Base-by-base conservation (phyloP, 2,888 invertebrate species). In the Brenthis daphne region DNA sequence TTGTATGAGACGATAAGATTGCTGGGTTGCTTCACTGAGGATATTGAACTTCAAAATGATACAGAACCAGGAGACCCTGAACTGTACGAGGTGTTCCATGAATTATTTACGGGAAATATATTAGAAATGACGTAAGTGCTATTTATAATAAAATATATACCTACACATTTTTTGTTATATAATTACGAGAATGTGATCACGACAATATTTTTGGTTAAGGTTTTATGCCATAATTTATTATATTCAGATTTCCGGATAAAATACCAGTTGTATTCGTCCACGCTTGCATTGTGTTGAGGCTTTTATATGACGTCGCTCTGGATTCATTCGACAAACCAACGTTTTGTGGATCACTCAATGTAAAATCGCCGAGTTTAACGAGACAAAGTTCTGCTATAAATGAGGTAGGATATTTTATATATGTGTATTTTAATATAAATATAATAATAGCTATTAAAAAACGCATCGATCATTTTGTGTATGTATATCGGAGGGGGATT, bases 251-350 rank as follows among this genome's bases (percentile, higher is more conserved):
- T 82, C 95, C 95, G 2, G 94, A 94, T 13, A 94, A 94, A 69
- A 94, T 98, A 76, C 97, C 98, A 8, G 94, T 95, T 61, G 94
- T 96, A 4, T 93, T 99, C 74, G 94, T 96, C 20, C 97, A 97
- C 81, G 96, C 97, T 0, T 97, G 98, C 82, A 94, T 98, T 57
- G 94, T 99, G 58, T 94, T 98, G 77, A 94, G 99, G 68, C 93
- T 98, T 65, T 91, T 99, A 16, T 99, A 99, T 84, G 99, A 99
- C 87, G 97, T 99, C 80, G 98, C 99, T 0, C 93, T 99, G 75
- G 99, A 99, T 88, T 95, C 97, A 57, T 99, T 98, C 87, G 99
- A 99, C 84, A 97, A 97, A 88, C 97, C 96, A 0, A 95, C 95
- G 67, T 93, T 96, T 75, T 95, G 94, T 60, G 95, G 95, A 14